A percentile compares a stretch with the other conserved stretches of the same genome.
These are phyloP conservation scores for Nesoenas mayeri DNA, from an alignment of 2,113 vertebrate genomes.

Conservation along the genomic window DNA sequence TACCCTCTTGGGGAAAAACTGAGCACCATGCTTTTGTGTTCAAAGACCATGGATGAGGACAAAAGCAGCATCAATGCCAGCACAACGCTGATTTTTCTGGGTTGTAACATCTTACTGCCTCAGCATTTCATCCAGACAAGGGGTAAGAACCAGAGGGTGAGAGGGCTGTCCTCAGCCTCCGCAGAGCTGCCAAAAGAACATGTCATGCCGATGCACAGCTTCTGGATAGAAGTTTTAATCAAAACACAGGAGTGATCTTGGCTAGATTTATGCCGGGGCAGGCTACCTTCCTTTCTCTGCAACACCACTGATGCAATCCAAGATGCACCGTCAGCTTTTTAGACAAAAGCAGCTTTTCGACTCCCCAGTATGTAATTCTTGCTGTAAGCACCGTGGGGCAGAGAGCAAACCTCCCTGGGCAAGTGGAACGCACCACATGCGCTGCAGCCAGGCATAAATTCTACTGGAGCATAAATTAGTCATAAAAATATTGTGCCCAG, in stretches of 20 bases:
- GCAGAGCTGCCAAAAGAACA: not conserved
- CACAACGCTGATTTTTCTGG: not conserved
- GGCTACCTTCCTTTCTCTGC: not conserved
- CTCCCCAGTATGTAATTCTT: not conserved
- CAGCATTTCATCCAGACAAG: not conserved
- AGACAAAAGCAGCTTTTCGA: not conserved
- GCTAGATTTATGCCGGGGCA: not conserved
- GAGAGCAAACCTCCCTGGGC: not conserved
- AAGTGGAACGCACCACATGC: fast-evolving
- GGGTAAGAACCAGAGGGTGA: not conserved
- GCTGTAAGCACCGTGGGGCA: not conserved
- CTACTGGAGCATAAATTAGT: not conserved
- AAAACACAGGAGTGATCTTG: not conserved
- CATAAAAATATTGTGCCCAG: not conserved
- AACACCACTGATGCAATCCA: not conserved
- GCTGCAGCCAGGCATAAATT: not conserved
- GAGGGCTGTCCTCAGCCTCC: not conserved
- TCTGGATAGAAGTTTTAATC: not conserved
- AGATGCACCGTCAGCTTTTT: not conserved
- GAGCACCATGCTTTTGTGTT: not conserved
- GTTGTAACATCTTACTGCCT: not conserved
- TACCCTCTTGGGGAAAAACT: not conserved
- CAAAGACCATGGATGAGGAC: not conserved
- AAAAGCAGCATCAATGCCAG: not conserved
- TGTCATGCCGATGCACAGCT: not conserved